Evolutionary conservation across 2,888 invertebrate genomes (phyloP), one percentile per base, ranked within the genome.

Genomic region (Drosophila monieri): DNA sequence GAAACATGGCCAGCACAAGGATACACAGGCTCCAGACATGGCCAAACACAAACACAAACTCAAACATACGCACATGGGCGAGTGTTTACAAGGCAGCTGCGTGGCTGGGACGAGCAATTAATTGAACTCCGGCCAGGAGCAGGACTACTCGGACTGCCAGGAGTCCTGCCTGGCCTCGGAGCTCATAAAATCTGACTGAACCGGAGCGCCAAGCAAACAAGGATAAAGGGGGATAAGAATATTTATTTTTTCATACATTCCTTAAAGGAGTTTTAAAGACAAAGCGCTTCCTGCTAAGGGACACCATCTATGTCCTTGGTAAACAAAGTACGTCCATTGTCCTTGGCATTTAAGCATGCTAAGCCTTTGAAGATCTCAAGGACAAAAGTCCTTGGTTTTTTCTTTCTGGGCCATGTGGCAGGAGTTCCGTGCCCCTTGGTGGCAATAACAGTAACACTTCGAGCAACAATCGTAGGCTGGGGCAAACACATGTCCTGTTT

Each of bases 81-180:
- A 61, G 57, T 67, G 74, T 60, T 73, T 73, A 58, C 74, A 68
- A 48, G 69, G 58, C 62, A 62, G 47, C 72, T 61, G 62, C 58
- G 49, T 71, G 62, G 60, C 25, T 61, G 62, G 67, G 70, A 58
- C 62, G 59, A 69, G 72, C 78, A 80, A 78, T 78, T 84, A 78
- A 78, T 78, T 84, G 80, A 84, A 83, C 84, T 74, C 60, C 27
- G 25, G 35, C 10, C 43, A 21, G 18, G 12, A 25, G 35, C 21
- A 54, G 60, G 35, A 35, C 32, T 32, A 4, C 46, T 35, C 23
- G 25, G 37, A 21, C 54, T 32, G 30, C 35, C 35, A 1, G n/a
- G 5, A 32, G 23, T 23, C 32, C 10, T 41, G 41, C 48, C 39
- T 2, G 14, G 41, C 32, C 21, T 55, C 35, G 18, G 15, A 15